Percentiles rank a stretch among this genome's conserved stretches.
phyloP scores from a whole-genome alignment of 2,797 vertebrate species.

The Tapera naevia region DNA sequence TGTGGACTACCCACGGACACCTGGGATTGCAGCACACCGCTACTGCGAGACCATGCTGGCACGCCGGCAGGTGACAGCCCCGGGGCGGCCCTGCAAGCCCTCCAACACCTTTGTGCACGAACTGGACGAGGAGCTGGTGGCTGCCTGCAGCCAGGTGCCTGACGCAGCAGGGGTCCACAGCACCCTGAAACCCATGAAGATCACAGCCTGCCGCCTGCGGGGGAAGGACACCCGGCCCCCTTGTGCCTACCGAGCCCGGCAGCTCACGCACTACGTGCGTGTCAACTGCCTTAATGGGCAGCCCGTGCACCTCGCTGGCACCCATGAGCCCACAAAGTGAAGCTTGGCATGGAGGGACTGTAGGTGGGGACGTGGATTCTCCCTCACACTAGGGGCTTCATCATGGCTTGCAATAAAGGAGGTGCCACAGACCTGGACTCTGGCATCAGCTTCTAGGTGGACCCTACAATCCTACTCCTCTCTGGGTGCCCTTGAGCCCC shows the following conservation, averaged over 20 bases:
- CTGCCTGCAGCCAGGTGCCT: background rate
- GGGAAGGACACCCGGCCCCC: background rate
- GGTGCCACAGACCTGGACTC: background rate
- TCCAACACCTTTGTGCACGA: slow-evolving; percentile 38
- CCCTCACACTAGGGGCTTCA: fast-evolving
- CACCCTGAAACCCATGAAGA: fast-evolving
- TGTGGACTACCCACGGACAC: background rate
- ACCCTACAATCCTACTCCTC: fast-evolving
- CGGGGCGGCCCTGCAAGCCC: background rate
- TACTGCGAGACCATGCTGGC: slow-evolving; percentile 52
- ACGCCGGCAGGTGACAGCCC: background rate
- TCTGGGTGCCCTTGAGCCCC: background rate
- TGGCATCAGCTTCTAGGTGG: background rate
- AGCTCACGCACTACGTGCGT: background rate
- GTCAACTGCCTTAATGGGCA: background rate
- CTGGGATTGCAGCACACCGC: fast-evolving
- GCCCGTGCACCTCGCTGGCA: slow-evolving; percentile 26
- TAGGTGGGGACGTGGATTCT: fast-evolving
- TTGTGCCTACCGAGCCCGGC: background rate
- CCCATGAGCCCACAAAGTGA: fast-evolving
- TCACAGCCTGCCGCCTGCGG: slow-evolving; percentile 3
- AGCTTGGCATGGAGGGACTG: fast-evolving
- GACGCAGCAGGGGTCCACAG: fast-evolving
- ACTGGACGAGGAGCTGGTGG: fast-evolving
- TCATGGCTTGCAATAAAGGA: slow-evolving; percentile 30